Conservation (phyloP, 2,797 vertebrate species). For the Urocyon cinereoargenteus region DNA sequence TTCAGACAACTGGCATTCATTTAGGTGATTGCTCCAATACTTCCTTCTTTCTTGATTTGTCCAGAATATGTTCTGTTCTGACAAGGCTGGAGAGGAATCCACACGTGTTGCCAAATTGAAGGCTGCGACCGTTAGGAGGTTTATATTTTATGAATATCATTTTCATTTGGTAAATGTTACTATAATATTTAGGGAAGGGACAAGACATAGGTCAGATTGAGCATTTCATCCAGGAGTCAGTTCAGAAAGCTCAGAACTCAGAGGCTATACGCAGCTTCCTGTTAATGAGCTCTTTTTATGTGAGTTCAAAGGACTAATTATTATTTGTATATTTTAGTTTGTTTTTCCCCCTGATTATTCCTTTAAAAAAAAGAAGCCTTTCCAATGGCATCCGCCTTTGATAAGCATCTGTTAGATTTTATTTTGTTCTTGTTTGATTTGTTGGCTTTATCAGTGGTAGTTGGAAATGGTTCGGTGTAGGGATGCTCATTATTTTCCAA, state of each 20-base stretch:
- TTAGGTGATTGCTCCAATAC: conserved; percentile 71
- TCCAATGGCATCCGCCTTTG: neutral
- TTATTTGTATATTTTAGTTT: conserved; percentile 25
- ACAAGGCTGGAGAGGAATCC: conserved; percentile 45
- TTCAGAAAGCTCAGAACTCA: conserved; percentile 28
- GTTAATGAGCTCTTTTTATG: neutral
- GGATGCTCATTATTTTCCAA: neutral
- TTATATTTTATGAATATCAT: neutral
- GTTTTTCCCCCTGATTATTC: conserved; percentile 38
- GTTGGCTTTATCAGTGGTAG: neutral
- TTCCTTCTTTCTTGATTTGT: conserved; percentile 75
- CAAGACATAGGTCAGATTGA: neutral
- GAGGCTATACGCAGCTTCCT: neutral
- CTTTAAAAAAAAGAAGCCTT: neutral
- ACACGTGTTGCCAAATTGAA: neutral
- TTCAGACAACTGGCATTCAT: conserved; percentile 82
- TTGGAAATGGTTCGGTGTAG: neutral
- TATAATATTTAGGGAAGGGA: conserved; percentile 7
- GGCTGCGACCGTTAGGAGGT: neutral
- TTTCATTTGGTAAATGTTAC: conserved; percentile 15
- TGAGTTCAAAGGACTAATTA: conserved; percentile 1
- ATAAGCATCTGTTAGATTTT: conserved; percentile 25
- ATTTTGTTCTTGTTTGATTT: conserved; percentile 32
- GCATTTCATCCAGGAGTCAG: neutral
- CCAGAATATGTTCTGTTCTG: conserved; percentile 57